These are phyloP conservation scores for Gobio occitaniae DNA, from an alignment of 2,797 vertebrate genomes.

Conservation along the genomic window DNA sequence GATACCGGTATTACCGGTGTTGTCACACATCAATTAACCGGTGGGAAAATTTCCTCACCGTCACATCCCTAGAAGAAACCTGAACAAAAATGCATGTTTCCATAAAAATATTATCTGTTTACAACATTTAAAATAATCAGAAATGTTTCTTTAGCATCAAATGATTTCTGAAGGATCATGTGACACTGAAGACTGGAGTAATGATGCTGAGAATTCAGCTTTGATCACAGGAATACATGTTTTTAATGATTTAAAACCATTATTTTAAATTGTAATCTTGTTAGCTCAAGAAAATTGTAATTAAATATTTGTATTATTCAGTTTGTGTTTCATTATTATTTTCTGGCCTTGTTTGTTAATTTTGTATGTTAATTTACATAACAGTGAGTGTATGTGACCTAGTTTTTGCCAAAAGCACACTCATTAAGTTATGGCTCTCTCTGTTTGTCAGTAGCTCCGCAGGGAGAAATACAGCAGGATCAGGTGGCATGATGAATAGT, in stretches of 20 bases:
- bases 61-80: too few relatives aligned
- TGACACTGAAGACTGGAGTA: conserved; percentile 3
- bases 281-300: neutral
- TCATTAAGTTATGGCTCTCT: neutral
- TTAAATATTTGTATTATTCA: neutral
- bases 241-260: neutral
- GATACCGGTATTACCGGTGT: too few relatives aligned
- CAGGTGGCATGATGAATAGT: conserved; percentile 1
- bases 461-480: neutral
- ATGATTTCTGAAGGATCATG: neutral
- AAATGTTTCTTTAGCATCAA: neutral
- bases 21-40: too few relatives aligned
- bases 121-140: neutral
- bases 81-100: neutral
- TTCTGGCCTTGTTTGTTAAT: neutral
- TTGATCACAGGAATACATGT: neutral
- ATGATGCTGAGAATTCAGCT: neutral
- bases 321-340: neutral
- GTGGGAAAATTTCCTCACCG: too few relatives aligned
- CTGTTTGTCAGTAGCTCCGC: neutral
- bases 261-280: neutral
- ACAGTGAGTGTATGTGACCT: neutral
- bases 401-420: neutral
- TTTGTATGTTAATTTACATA: neutral
- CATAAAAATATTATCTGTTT: neutral